A percentile compares a stretch with the other conserved stretches of the same genome.
Evolutionary conservation across 2,888 invertebrate genomes (phyloP).

Genomic region (Lochmaea crataegi): DNA sequence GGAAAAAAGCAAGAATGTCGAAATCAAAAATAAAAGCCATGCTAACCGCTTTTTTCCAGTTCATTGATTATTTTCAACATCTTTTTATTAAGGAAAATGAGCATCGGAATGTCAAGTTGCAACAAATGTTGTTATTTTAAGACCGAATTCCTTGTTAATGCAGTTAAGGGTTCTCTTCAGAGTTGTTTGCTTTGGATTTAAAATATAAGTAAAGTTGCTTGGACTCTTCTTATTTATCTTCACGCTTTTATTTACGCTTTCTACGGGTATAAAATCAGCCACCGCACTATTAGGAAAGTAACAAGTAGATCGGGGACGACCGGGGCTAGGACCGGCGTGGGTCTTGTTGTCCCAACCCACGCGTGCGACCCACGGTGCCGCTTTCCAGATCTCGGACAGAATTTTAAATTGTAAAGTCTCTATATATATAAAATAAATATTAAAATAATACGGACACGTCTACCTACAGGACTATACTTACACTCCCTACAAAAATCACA

Average conservation of each 20-base stretch:
- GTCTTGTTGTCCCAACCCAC: slow-evolving; percentile 29
- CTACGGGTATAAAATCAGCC: not conserved
- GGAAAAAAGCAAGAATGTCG: too few relatives aligned
- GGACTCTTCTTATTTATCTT: too few relatives aligned
- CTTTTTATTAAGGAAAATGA: too few relatives aligned
- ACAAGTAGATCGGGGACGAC: slow-evolving; percentile 21
- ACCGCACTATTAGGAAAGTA: slow-evolving; percentile 12
- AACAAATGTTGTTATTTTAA: too few relatives aligned
- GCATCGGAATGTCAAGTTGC: too few relatives aligned
- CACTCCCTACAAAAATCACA: slow-evolving; percentile 8
- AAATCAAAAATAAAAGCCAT: too few relatives aligned
- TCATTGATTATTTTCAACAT: too few relatives aligned
- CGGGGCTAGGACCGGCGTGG: slow-evolving; percentile 26
- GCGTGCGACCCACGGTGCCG: slow-evolving; percentile 29
- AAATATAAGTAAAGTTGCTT: too few relatives aligned
- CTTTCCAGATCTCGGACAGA: slow-evolving; percentile 26
- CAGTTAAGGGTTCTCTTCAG: too few relatives aligned
- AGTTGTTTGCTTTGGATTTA: too few relatives aligned
- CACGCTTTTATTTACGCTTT: not conserved
- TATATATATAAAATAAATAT: slow-evolving; percentile 13
- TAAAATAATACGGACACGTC: slow-evolving; percentile 12
- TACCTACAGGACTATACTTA: slow-evolving; percentile 8
- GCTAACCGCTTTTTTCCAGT: too few relatives aligned
- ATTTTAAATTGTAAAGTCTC: slow-evolving; percentile 16
- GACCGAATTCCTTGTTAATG: too few relatives aligned